Evolutionary conservation across 64 coral and sea anemone species (phyloP).

Genomic region (Anthopleura sola): DNA sequence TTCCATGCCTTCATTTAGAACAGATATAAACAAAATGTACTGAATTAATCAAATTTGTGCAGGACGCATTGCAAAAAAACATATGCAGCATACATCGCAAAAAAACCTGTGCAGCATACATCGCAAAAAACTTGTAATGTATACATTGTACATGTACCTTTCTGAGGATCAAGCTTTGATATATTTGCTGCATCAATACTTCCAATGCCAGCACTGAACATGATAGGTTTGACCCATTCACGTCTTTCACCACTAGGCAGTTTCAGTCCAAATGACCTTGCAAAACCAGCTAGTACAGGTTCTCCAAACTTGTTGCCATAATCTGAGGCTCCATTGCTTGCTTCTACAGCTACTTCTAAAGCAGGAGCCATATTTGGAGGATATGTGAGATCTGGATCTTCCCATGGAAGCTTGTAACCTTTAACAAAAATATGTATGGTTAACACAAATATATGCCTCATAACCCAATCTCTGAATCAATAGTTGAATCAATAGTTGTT

Average conservation of each 20-base stretch:
- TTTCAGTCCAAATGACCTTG: constrained; percentile 90
- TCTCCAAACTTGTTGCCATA: constrained; percentile 99
- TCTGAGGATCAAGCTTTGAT: constrained; percentile 56
- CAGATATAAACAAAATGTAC: neutral
- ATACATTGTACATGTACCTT: constrained; percentile 38
- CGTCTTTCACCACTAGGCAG: constrained; percentile 64
- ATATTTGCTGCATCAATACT: constrained; percentile 62
- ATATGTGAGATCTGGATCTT: constrained; percentile 64
- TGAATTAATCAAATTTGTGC: neutral
- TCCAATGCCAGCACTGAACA: constrained; percentile 97
- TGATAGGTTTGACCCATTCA: constrained; percentile 98
- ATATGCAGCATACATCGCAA: no score
- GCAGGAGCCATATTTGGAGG: constrained; percentile 90
- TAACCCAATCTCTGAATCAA: no score
- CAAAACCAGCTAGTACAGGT: constrained; percentile 94
- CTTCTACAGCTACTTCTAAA: constrained; percentile 81
- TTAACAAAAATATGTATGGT: neutral
- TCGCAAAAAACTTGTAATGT: no score
- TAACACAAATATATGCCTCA: no score
- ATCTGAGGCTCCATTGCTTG: constrained; percentile 95
- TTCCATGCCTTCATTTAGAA: constrained; percentile 64
- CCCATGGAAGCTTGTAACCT: constrained; percentile 98
- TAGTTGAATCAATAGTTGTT: no score
- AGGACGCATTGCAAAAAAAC: neutral
- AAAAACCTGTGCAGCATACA: no score